Base-by-base conservation (phyloP, 2,113 vertebrate species). In the Psammodynastes pulverulentus region DNA sequence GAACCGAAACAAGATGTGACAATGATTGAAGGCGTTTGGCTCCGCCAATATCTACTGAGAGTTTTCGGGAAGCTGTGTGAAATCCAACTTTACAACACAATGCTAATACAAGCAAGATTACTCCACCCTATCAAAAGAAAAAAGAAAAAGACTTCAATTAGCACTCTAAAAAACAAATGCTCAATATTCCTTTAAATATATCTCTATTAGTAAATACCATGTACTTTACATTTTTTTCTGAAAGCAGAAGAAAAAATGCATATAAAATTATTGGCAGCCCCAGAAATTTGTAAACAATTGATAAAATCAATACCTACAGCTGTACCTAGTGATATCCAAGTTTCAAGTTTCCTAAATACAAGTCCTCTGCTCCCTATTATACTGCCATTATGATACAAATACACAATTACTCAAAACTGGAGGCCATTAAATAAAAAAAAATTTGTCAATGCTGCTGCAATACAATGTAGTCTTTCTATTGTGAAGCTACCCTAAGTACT, bases 71-170 rank as follows among this genome's bases (percentile, higher is more conserved):
- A 94, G 97, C 98, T 21, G 98, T 98, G 94, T 99, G 98, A 96
- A 99, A 99, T 93, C 98, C 99, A 97, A 99, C 98, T 96, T 99
- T 99, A 95, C 99, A 98, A 94, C 98, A 99, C 94, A 99, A 96
- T 12, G 98, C 98, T 92, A 97, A 96, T 93, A 99, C 99, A 91
- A 99, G 97, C 95, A 99, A 96, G 90, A 99, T 97, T 12, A 99
- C 99, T 89, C 99, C 99, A 88, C 99, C 99, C 99, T 99, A 94
- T 54, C 34, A 21, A 21, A 39, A 19, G 67, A 17, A 39, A 39
- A 39, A 39, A 9, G 2, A 19, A 92, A 97, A 39, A 58, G 89
- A 24, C 1, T 0, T 0, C 93, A 5, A 92, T 91, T 87, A 12
- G 5, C 43, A 39, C 43, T 84, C 21, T 54, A 48, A 89, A 13